phyloP scores from a whole-genome alignment of 2,888 invertebrate species.

The Blastobasis adustella region DNA sequence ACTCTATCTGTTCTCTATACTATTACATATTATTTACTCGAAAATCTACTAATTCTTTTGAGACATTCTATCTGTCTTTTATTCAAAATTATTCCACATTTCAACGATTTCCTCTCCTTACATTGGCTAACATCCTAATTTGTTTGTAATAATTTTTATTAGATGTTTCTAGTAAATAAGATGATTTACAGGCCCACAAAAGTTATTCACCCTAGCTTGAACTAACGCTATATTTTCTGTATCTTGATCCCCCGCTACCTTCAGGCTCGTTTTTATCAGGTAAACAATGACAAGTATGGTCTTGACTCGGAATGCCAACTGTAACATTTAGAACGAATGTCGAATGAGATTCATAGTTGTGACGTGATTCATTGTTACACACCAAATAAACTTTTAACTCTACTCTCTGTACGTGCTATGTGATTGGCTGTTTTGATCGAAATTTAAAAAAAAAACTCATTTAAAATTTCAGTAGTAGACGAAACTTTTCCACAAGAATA shows the following conservation, averaged over 20 bases:
- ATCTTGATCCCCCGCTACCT: constrained; percentile 80
- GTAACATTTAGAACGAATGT: constrained; percentile 69
- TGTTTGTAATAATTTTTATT: too few species aligned
- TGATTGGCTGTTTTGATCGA: constrained; percentile 51
- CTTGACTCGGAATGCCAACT: constrained; percentile 69
- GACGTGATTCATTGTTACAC: constrained; percentile 53
- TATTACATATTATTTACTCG: constrained; percentile 10
- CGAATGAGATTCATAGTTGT: constrained; percentile 54
- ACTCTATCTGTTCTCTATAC: constrained; percentile 18
- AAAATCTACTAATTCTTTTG: not conserved
- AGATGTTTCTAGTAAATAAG: too few species aligned
- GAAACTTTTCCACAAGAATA: constrained; percentile 1
- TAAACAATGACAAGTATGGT: constrained; percentile 77
- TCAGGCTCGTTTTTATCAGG: constrained; percentile 91
- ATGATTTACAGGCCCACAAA: constrained; percentile 8
- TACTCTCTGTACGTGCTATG: constrained; percentile 27
- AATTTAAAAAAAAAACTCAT: too few species aligned
- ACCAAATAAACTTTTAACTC: constrained; percentile 29
- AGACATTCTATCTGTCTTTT: not conserved
- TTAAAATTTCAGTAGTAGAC: too few species aligned
- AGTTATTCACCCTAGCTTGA: constrained; percentile 16
- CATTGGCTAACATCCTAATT: too few species aligned
- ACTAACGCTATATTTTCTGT: constrained; percentile 76
- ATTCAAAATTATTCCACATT: too few species aligned
- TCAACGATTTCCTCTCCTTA: too few species aligned